phyloP scores from a whole-genome alignment of 2,888 invertebrate species.

The Xestia sexstrigata region DNA sequence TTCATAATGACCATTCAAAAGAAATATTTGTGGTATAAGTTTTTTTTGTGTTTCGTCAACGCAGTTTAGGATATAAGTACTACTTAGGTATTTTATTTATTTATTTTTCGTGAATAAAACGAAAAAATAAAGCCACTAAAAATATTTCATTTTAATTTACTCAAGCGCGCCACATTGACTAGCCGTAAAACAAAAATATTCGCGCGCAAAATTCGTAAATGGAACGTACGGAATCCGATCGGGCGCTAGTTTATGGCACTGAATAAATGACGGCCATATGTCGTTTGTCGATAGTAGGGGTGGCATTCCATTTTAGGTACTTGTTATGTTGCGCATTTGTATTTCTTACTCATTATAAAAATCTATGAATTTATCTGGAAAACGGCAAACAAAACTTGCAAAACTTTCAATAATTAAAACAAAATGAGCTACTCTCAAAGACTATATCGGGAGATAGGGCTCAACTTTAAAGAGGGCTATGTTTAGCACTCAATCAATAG shows the following conservation, averaged over 20 bases:
- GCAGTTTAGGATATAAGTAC: neutral
- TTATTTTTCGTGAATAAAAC: neutral
- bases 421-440: neutral
- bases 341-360: neutral
- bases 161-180: slow-evolving; percentile 30
- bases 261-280: slow-evolving; percentile 76
- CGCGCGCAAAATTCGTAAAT: slow-evolving; percentile 69
- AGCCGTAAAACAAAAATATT: slow-evolving; percentile 71
- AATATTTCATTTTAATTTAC: slow-evolving; percentile 10
- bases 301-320: slow-evolving; percentile 21
- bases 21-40: no score
- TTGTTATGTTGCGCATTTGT: neutral
- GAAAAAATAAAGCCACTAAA: neutral
- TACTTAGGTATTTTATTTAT: neutral
- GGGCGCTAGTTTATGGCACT: slow-evolving; percentile 64
- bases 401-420: neutral
- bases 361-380: neutral
- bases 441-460: neutral
- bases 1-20: slow-evolving; percentile 14
- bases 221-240: slow-evolving; percentile 71
- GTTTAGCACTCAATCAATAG: neutral
- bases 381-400: neutral
- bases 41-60: neutral
- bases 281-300: slow-evolving; percentile 67
- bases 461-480: neutral